These are phyloP conservation scores for Rhinogobius similis DNA, from an alignment of 2,113 vertebrate genomes.

Conservation along the genomic window DNA sequence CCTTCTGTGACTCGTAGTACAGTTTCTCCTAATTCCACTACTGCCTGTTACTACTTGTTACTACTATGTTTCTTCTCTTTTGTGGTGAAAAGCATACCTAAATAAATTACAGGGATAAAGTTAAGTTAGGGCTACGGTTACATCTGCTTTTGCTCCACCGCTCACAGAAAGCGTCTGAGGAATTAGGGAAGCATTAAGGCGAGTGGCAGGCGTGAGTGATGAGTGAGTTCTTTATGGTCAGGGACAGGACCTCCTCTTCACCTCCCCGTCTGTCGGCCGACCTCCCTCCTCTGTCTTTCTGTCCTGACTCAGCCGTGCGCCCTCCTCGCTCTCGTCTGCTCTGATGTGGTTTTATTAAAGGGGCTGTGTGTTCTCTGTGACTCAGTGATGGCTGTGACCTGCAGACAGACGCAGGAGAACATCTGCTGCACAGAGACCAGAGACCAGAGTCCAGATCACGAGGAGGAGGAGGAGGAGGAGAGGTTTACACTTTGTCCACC, in stretches of 20 bases:
- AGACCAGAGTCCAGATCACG: background rate
- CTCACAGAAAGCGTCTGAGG: background rate
- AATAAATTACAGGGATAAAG: background rate
- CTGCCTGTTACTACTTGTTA: background rate
- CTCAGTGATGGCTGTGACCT: slow-evolving; percentile 70
- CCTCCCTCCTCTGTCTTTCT: background rate
- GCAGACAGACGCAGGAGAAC: slow-evolving; percentile 65
- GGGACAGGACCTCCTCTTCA: background rate
- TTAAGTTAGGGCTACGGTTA: background rate
- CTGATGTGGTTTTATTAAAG: slow-evolving; percentile 56
- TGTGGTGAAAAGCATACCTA: background rate
- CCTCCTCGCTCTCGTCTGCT: background rate
- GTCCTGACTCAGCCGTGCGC: background rate
- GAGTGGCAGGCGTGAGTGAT: background rate
- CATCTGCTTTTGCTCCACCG: background rate
- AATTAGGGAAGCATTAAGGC: background rate
- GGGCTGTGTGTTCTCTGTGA: slow-evolving; percentile 61
- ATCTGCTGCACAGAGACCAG: slow-evolving; percentile 61
- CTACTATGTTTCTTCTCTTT: background rate
- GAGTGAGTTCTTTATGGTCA: background rate
- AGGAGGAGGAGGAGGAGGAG: slow-evolving; percentile 33
- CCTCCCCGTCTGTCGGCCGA: background rate
- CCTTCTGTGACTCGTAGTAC: background rate
- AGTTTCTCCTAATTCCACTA: background rate
- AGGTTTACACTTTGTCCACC: slow-evolving; percentile 65